Evolutionary conservation across 2,888 invertebrate species (phyloP), one percentile per base, ranked within the genome.

Genomic region (Deladenus siricidicola): DNA sequence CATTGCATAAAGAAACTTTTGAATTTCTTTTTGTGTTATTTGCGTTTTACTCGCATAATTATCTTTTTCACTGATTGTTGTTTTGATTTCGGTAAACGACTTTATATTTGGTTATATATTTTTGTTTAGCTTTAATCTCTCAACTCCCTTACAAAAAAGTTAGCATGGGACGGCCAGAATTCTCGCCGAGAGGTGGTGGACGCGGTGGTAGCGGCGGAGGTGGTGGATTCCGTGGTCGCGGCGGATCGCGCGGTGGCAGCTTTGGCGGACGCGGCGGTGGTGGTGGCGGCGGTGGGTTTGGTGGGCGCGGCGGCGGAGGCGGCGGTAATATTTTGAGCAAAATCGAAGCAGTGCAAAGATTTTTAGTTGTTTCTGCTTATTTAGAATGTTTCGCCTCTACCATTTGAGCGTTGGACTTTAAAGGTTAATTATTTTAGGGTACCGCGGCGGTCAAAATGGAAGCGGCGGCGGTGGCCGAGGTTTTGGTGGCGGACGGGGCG

Each of bases 301-400:
- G 66, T 23, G 58, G 56, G 24, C 42, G 62, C 39, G 67, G 69
- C 29, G 62, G 64, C 0, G 75, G 83, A 1, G 75, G 83, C 1
- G 82, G 85, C 0, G 81, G 85, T 1, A 43, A 58, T 21, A 64
- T n/a, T n/a, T n/a, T n/a, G n/a, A n/a, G n/a, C n/a, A n/a, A n/a
- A n/a, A n/a, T n/a, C n/a, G n/a, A n/a, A n/a, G n/a, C n/a, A n/a
- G n/a, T n/a, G n/a, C n/a, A n/a, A n/a, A n/a, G n/a, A n/a, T n/a
- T n/a, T n/a, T n/a, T n/a, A n/a, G n/a, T n/a, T n/a, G n/a, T n/a
- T n/a, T n/a, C n/a, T n/a, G n/a, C n/a, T n/a, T n/a, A n/a, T n/a
- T n/a, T n/a, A n/a, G n/a, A n/a, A n/a, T n/a, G n/a, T n/a, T n/a
- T n/a, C n/a, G n/a, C n/a, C n/a, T n/a, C n/a, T n/a, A n/a, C n/a